phyloP scores from a whole-genome alignment of 2,888 invertebrate species.

The Pherbina coryleti region DNA sequence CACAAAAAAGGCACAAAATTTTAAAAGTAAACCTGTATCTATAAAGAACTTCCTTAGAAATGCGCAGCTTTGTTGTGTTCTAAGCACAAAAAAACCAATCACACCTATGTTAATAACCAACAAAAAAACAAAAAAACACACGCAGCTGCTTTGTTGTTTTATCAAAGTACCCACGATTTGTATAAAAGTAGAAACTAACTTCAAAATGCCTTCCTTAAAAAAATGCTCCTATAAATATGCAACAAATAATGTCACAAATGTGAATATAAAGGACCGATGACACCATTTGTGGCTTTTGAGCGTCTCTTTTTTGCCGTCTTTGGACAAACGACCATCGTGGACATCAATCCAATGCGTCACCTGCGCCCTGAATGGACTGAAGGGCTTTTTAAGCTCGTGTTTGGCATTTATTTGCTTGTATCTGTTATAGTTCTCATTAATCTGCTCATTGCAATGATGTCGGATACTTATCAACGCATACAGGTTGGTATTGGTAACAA shows the following conservation, averaged over 20 bases:
- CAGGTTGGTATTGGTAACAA: slow-evolving; percentile 80
- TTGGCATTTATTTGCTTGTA: slow-evolving; percentile 98
- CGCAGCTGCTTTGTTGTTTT: slow-evolving; percentile 10
- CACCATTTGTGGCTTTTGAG: slow-evolving; percentile 93
- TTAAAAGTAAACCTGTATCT: slow-evolving; percentile 8
- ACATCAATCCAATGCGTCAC: slow-evolving; percentile 81
- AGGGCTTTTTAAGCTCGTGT: slow-evolving; percentile 90
- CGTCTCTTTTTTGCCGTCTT: slow-evolving; percentile 98
- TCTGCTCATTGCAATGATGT: slow-evolving; percentile 99
- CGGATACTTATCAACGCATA: slow-evolving; percentile 99
- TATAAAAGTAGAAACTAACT: not conserved
- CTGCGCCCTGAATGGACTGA: slow-evolving; percentile 85
- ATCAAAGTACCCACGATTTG: not conserved
- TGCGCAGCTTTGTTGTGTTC: slow-evolving; percentile 55
- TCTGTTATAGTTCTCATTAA: slow-evolving; percentile 98
- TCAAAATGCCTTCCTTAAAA: slow-evolving; percentile 13
- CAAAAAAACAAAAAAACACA: not conserved
- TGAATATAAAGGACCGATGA: slow-evolving; percentile 73
- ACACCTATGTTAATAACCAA: slow-evolving; percentile 21
- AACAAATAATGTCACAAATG: slow-evolving; percentile 9
- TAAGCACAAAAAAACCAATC: not conserved
- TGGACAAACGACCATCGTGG: slow-evolving; percentile 90
- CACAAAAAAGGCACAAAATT: slow-evolving; percentile 45
- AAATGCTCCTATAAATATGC: slow-evolving; percentile 8
- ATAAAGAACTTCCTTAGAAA: slow-evolving; percentile 19